These are phyloP conservation scores for Hoplostethus atlanticus DNA, from an alignment of 2,797 vertebrate species.

Conservation along the genomic window DNA sequence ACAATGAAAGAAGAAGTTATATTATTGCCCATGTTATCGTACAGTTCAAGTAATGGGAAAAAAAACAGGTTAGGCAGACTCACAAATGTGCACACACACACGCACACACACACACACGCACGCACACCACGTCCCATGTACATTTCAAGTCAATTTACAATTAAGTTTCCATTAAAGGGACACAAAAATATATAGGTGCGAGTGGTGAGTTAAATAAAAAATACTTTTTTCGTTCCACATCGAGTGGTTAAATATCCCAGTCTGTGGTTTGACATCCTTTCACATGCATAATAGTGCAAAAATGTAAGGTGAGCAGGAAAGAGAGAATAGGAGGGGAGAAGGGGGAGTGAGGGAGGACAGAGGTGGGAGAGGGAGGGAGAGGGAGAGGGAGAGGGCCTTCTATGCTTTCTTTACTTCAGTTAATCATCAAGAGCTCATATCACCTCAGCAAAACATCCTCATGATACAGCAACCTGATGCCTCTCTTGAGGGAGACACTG, in stretches of 20 bases:
- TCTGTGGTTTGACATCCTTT: conserved; percentile 13
- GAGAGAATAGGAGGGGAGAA: background rate
- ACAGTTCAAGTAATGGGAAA: conserved; percentile 48
- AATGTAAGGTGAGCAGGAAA: background rate
- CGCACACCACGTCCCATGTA: conserved; percentile 9
- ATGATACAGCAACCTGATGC: background rate
- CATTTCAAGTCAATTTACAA: conserved; percentile 11
- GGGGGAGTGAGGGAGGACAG: background rate
- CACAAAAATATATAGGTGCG: background rate
- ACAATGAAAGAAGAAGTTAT: conserved; percentile 50
- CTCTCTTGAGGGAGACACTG: background rate
- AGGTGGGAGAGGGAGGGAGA: background rate
- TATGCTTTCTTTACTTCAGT: background rate
- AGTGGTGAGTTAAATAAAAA: background rate
- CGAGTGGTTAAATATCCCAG: background rate
- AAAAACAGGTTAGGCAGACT: conserved; percentile 29
- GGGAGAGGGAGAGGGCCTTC: background rate
- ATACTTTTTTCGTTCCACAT: conserved; percentile 17
- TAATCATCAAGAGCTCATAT: background rate
- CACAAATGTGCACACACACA: background rate
- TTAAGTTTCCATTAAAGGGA: conserved; percentile 20
- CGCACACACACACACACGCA: background rate
- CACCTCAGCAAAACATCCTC: background rate
- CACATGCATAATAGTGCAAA: conserved; percentile 19
- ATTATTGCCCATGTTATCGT: conserved; percentile 70